Percentiles rank a stretch among this genome's conserved stretches.
Evolutionary conservation across 2,888 invertebrate genomes (phyloP).

Genomic region (Diaprepes abbreviatus): DNA sequence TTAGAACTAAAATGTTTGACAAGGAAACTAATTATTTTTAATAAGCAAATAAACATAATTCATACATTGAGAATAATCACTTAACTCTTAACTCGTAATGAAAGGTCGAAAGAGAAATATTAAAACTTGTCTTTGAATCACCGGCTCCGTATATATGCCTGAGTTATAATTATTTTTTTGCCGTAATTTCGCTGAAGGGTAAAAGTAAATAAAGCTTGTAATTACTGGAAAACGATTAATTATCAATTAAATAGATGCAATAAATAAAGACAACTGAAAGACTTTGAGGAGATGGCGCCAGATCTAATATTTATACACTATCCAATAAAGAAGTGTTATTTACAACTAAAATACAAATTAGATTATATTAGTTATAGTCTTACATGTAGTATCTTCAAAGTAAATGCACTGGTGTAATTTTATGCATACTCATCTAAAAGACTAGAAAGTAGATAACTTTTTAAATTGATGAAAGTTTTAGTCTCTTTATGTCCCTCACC

Average conservation of each 20-base stretch:
- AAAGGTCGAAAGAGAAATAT: constrained; percentile 32
- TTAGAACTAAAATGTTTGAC: constrained; percentile 27
- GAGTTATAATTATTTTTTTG: constrained; percentile 42
- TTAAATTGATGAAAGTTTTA: too few relatives aligned
- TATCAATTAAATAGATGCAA: constrained; percentile 63
- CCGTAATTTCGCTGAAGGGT: constrained; percentile 48
- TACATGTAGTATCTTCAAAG: too few relatives aligned
- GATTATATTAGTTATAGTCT: too few relatives aligned
- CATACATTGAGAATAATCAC: constrained; percentile 39
- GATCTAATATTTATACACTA: constrained; percentile 19
- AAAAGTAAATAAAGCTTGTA: constrained; percentile 59
- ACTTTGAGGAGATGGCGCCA: constrained; percentile 39
- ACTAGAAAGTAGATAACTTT: too few relatives aligned
- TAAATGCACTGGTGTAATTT: too few relatives aligned
- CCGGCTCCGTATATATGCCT: constrained; percentile 28
- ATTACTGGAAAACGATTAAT: constrained; percentile 64
- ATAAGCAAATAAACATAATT: constrained; percentile 38
- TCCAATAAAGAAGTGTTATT: too few relatives aligned
- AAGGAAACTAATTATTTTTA: constrained; percentile 35
- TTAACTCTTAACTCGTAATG: constrained; percentile 35
- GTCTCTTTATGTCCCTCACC: too few relatives aligned
- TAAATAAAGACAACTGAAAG: constrained; percentile 58
- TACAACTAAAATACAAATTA: too few relatives aligned
- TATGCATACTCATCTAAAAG: too few relatives aligned
- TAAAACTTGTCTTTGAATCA: constrained; percentile 46